Evolutionary conservation across 2,797 vertebrate species (phyloP), one percentile per base, ranked within the genome.

Genomic region (Leptodactylus fallax): DNA sequence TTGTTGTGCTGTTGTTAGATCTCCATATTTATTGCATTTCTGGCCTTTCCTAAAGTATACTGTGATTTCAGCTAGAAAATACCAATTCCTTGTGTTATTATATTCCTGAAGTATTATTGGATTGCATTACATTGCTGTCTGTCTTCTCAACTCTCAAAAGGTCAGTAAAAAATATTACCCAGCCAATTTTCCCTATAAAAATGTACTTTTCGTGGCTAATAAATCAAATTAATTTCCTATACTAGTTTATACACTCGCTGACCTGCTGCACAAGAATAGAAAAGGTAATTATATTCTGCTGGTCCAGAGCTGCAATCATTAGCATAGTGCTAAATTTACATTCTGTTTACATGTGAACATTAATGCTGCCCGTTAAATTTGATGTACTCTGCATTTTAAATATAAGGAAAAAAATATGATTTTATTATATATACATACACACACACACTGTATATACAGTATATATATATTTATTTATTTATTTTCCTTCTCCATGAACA

Each of bases 251-350:
- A 51, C 61, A 14, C 21, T 49, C 12, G 13, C 21, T 63, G 49
- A 67, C 21, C 11, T 23, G 67, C n/a, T 65, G 63, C 14, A 83
- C 23, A 11, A 36, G 12, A 13, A 53, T 8, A 19, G 63, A 27
- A 83, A 83, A 83, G 61, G 81, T 83, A 63, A 83, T 19, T 10
- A 82, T 3, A 65, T 65, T 81, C 36, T 51, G 36, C 36, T 4
- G 21, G 13, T 17, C 16, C 9, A 47, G 45, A 65, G 19, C 60
- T 81, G 1, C 9, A 81, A n/a, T n/a, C 17, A 16, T 61, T 63
- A 65, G 63, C 25, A 55, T 27, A 36, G 23, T 11, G 9, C 21
- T 36, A 17, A 47, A 53, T 58, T 55, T 55, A 19, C 45, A 79
- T 55, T 27, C 2, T 55, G n/a, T 21, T 56, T 56, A 36, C 81